phyloP scores from a whole-genome alignment of 2,888 invertebrate species.

The Brassicogethes aeneus region DNA sequence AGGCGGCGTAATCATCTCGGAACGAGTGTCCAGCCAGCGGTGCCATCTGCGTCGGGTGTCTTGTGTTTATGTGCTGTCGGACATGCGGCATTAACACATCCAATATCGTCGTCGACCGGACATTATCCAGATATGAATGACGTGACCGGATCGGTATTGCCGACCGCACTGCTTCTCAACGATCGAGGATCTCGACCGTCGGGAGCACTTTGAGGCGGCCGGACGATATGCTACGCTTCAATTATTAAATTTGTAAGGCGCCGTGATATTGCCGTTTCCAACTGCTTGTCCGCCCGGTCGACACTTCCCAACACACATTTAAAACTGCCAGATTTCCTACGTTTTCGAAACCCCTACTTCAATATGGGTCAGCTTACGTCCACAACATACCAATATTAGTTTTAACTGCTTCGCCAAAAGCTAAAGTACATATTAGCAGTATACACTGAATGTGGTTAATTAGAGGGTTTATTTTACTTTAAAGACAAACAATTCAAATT shows the following conservation, averaged over 20 bases:
- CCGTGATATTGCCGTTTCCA: too few species aligned
- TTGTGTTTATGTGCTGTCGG: slow-evolving; percentile 41
- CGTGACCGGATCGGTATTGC: slow-evolving; percentile 33
- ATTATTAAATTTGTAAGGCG: slow-evolving; percentile 11
- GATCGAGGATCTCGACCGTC: slow-evolving; percentile 14
- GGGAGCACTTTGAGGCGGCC: slow-evolving; percentile 10
- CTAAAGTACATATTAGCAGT: too few species aligned
- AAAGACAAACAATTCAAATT: too few species aligned
- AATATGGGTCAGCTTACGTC: too few species aligned
- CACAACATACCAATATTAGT: too few species aligned
- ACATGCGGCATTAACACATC: slow-evolving; percentile 43
- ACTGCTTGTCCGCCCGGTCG: too few species aligned
- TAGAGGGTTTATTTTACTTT: too few species aligned
- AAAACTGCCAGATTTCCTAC: too few species aligned
- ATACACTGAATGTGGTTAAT: too few species aligned
- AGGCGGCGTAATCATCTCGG: slow-evolving; percentile 35
- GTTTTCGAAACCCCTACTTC: too few species aligned
- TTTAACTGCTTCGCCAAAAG: too few species aligned
- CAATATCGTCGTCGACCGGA: slow-evolving; percentile 39
- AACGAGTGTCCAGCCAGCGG: slow-evolving; percentile 22
- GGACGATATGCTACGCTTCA: slow-evolving; percentile 5
- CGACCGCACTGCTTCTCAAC: slow-evolving; percentile 21
- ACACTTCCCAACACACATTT: too few species aligned
- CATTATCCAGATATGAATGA: slow-evolving; percentile 43
- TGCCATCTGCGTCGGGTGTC: slow-evolving; percentile 24